Base-by-base conservation (phyloP, 2,888 invertebrate species). In the Ectemnius continuus region DNA sequence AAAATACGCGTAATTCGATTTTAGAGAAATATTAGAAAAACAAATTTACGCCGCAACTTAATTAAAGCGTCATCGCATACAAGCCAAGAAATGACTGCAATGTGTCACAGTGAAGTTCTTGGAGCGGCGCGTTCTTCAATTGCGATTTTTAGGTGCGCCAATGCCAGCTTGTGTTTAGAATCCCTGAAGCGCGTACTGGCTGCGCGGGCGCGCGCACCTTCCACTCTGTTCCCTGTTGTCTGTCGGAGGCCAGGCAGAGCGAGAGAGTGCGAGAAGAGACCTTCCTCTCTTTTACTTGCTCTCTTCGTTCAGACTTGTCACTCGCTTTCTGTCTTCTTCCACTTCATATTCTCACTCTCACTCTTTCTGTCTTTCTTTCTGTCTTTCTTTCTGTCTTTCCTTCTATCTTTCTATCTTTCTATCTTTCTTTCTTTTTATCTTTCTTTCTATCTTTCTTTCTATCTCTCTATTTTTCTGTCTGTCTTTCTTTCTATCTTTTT, bases 281-380 rank as follows among this genome's bases (percentile, higher is more conserved):
- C 82, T 84, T 84, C 84, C 82, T 73, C 73, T 84, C 83, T 80
- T 80, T 77, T 78, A 75, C 84, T 75, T 77, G 82, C 77, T 81
- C 74, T 79, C 79, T 73, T 64, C 61, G 4, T 23, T 11, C 8
- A 36, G 36, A 36, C 36, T 36, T 36, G 36, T 36, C 36, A 36
- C 36, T 36, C 36, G 8, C 36, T 11, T 11, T 36, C 36, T 36
- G 28, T 28, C 28, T 5, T 28, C 28, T 28, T 28, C 28, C 63
- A 28, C 76, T 80, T 77, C 79, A 71, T 71, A 81, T 74, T 67
- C 62, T 68, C 66, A 61, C 81, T 61, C 74, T 76, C 76, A 59
- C 76, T 78, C 65, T n/a, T 80, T 77, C 79, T n/a, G 72, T 72
- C 78, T 74, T 67, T 23, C 23, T 3, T 23, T 3, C 23, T 23